phyloP scores from a whole-genome alignment of 2,797 vertebrate genomes.

The Macrochelys suwanniensis region DNA sequence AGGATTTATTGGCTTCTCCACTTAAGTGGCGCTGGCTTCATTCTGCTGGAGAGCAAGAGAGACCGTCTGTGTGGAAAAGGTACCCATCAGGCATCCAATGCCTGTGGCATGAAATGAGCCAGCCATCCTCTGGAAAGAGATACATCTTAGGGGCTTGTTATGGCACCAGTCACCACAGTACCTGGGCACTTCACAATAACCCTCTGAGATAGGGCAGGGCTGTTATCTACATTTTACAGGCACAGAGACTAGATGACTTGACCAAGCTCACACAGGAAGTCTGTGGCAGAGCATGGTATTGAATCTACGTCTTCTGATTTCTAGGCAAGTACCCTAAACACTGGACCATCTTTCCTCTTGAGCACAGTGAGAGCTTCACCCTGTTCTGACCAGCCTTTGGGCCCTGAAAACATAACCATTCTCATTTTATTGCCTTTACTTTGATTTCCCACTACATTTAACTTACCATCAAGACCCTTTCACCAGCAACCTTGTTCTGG shows the following conservation, averaged over 20 bases:
- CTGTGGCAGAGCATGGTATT: neutral
- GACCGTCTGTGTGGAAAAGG: neutral
- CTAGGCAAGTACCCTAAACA: neutral
- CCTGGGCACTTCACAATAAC: neutral
- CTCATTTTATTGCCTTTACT: neutral
- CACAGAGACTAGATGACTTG: neutral
- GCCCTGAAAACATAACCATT: neutral
- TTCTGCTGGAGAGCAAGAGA: neutral
- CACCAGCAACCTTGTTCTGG: neutral
- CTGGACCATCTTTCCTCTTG: neutral
- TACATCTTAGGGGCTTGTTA: neutral
- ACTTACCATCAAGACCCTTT: neutral
- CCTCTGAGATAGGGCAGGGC: neutral
- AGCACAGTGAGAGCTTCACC: neutral
- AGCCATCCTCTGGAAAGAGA: conserved; percentile 11
- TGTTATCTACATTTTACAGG: neutral
- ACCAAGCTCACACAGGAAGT: neutral
- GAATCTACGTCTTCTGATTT: neutral
- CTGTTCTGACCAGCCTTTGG: neutral
- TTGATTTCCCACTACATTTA: neutral
- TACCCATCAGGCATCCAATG: neutral
- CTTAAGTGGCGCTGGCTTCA: neutral
- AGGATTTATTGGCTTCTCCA: conserved; percentile 57
- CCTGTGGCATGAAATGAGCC: neutral
- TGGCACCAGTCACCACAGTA: neutral